Conservation (phyloP, 2,113 vertebrate species). For the Pterophyllum scalare region DNA sequence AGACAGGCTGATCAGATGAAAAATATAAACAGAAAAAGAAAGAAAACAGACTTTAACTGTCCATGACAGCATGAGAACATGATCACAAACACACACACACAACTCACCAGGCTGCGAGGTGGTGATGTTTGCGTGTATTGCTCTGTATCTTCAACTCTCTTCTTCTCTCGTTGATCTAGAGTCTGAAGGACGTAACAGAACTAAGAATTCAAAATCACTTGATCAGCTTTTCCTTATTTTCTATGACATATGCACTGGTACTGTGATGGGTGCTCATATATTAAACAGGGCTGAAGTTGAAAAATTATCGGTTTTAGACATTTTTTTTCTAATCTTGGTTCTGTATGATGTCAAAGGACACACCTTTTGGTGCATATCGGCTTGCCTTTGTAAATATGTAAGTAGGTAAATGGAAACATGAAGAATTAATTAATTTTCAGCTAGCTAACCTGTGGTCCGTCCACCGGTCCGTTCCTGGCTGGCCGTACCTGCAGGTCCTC, state of each 20-base stretch:
- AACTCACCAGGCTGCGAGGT: conserved; percentile 70
- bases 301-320: background rate
- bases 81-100: background rate
- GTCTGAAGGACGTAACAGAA: conserved; percentile 48
- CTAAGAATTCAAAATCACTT: background rate
- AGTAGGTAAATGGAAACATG: background rate
- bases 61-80: background rate
- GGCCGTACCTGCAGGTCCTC: conserved; percentile 53
- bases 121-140: conserved; percentile 70
- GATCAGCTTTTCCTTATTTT: background rate
- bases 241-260: background rate
- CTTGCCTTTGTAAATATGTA: conserved; percentile 5
- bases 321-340: background rate
- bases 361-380: background rate
- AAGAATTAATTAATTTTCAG: background rate
- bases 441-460: conserved; percentile 58
- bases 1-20: conserved; percentile 45
- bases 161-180: conserved; percentile 66
- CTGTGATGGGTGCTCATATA: background rate
- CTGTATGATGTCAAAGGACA: background rate
- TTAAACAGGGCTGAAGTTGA: background rate
- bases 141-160: conserved; percentile 55
- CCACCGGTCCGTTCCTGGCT: conserved; percentile 55
- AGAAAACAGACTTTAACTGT: background rate
- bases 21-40: background rate